These are phyloP conservation scores for Alsophila aescularia DNA, from an alignment of 2,888 invertebrate genomes.

Conservation along the genomic window DNA sequence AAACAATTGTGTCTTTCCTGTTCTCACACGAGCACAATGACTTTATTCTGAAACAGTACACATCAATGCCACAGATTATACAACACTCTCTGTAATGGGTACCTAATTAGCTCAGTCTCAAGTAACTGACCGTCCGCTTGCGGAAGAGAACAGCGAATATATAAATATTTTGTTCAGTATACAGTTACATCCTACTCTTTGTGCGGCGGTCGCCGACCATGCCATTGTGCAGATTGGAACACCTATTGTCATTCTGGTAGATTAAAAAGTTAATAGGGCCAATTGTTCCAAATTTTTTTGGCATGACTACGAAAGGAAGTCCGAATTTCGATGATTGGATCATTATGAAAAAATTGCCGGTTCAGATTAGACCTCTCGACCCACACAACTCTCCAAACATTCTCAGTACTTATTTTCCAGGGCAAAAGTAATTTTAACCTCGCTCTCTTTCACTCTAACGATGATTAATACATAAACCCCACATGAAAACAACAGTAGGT, in stretches of 20 bases:
- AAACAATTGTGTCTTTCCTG: neutral
- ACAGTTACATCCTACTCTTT: constrained; percentile 58
- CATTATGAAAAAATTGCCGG: constrained; percentile 16
- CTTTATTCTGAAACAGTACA: constrained; percentile 8
- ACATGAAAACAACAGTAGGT: too few species aligned
- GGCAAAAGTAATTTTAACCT: too few species aligned
- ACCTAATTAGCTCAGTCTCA: constrained; percentile 16
- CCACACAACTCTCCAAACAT: neutral
- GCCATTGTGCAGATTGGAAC: constrained; percentile 16
- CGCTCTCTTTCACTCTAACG: too few species aligned
- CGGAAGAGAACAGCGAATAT: constrained; percentile 43
- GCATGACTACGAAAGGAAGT: constrained; percentile 29
- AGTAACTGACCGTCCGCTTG: constrained; percentile 15
- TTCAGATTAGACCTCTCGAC: constrained; percentile 3
- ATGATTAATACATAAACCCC: neutral
- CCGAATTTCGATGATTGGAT: constrained; percentile 17
- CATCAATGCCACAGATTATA: constrained; percentile 4
- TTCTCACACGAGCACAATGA: constrained; percentile 25
- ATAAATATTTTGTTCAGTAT: constrained; percentile 55
- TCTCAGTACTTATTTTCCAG: neutral
- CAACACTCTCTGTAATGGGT: constrained; percentile 1
- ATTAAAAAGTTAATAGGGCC: constrained; percentile 31
- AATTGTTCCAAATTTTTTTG: constrained; percentile 34
- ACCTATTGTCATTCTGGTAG: constrained; percentile 31
- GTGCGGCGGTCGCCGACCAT: constrained; percentile 46